Percentiles rank a stretch among this genome's conserved stretches.
Evolutionary conservation across 2,888 invertebrate species (phyloP).

Genomic region (Caenorhabditis virilis): DNA sequence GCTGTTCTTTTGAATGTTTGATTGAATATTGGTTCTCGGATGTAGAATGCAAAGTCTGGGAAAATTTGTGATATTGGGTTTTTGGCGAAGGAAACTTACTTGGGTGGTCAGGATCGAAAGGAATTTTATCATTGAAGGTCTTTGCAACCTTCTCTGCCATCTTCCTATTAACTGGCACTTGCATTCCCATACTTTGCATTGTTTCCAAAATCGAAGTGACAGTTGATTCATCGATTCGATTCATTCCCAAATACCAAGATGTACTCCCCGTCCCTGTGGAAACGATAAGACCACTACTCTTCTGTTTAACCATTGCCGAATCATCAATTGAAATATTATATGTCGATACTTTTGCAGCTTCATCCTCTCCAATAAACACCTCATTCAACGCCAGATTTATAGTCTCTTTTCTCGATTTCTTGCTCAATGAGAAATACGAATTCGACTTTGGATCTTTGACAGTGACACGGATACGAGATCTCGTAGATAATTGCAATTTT

Average conservation of each 20-base stretch:
- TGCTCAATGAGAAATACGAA: slow-evolving; percentile 31
- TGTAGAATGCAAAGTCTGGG: slow-evolving; percentile 80
- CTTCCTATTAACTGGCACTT: slow-evolving; percentile 22
- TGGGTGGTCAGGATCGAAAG: slow-evolving; percentile 44
- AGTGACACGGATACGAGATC: slow-evolving; percentile 87
- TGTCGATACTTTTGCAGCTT: slow-evolving; percentile 78
- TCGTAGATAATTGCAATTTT: slow-evolving; percentile 78
- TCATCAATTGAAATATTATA: slow-evolving; percentile 74
- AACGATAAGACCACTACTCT: slow-evolving; percentile 93
- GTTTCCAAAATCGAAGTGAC: slow-evolving; percentile 40
- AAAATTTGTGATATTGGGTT: slow-evolving; percentile 6
- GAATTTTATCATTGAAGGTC: slow-evolving; percentile 43
- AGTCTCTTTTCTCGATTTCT: slow-evolving; percentile 11
- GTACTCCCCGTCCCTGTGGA: slow-evolving; percentile 97
- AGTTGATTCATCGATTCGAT: slow-evolving; percentile 40
- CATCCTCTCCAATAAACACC: slow-evolving; percentile 92
- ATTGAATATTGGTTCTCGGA: slow-evolving; percentile 89
- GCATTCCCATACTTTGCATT: slow-evolving; percentile 40
- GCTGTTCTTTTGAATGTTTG: slow-evolving; percentile 79
- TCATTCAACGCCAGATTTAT: slow-evolving; percentile 93
- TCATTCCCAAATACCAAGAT: slow-evolving; percentile 78
- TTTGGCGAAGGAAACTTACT: slow-evolving; percentile 24
- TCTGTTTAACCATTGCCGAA: slow-evolving; percentile 80
- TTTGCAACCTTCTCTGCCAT: slow-evolving; percentile 35
- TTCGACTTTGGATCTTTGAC: slow-evolving; percentile 72